Evolutionary conservation across 2,888 invertebrate genomes (phyloP), one percentile per base, ranked within the genome.

Genomic region (Agrotis clavis): DNA sequence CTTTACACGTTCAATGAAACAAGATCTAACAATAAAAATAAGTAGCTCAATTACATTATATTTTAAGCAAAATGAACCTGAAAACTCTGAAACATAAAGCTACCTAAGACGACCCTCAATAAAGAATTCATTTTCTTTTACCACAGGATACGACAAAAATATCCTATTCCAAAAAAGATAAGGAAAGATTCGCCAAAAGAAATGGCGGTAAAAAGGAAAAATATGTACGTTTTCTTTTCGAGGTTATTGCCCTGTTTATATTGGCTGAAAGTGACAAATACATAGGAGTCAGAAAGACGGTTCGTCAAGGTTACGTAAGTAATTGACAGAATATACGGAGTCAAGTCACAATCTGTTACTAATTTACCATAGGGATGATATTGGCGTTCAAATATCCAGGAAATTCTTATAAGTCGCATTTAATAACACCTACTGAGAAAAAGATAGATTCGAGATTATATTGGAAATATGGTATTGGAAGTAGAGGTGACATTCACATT

Each of bases 131-230:
- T 69, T 59, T 41, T 77, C 13, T 57, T 59, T 45, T 62, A 59
- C 9, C 13, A 53, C 30, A 19, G 9, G 25, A 57, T 65, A 63
- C 45, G 19, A 41, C n/a, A 25, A 21, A 77, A 63, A 70, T 77
- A 79, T 77, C 50, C 54, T 63, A 51, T 82, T 77, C 16, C 35
- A 13, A 16, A 69, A 68, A 57, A 76, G 45, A 69, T 62, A 77
- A 68, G 56, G 48, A 76, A 81, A 78, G 21, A 65, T 69, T 69
- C 65, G 18, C 16, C 35, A 25, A 66, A 67, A 77, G 50, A 35
- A 50, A 77, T 35, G 47, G 25, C 21, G 1, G 51, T 18, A 67
- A 56, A 25, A 67, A 66, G 62, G 66, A 59, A 76, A 77, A 50
- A 41, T 16, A 30, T 67, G 0, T 56, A 1, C 60, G 48, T 68